Base-by-base conservation (phyloP, 2,888 invertebrate species). In the Phyllotreta cruciferae region DNA sequence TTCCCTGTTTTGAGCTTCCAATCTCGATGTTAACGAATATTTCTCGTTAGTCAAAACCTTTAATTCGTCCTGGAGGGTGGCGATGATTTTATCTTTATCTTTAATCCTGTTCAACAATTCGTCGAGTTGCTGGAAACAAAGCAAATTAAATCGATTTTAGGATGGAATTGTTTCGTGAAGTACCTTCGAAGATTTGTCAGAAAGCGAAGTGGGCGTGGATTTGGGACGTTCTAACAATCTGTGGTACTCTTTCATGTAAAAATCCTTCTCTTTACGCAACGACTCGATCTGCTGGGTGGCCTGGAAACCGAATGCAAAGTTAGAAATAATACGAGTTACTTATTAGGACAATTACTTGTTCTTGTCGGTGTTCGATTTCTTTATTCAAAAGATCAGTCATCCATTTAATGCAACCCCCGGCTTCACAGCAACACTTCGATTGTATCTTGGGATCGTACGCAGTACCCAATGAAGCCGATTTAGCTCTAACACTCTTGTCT, bases 171-270 rank as follows among this genome's bases (percentile, higher is more conserved):
- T 11, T 10, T 47, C 8, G 62, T 56, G 50, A 61, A 73, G 75
- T 75, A 81, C 81, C 58, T 75, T 76, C 62, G 81, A 77, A 7
- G 70, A 64, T 54, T 73, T 72, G 24, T 78, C 77, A 24, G 54
- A 63, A 10, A 56, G 66, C n/a, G 77, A 71, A 34, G 72, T 62
- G 4, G 52, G 60, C 37, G 60, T 44, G 66, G 76, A 80, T 58
- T 74, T 76, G 45, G 78, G 72, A 65, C 82, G 79, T 56, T 83
- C 82, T 56, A 80, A 76, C 14, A 82, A 67, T 66, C 78, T 80
- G 37, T 80, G 80, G 68, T 82, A 85, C 70, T 86, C 84, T 14
- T 80, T 79, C 76, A 80, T 81, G 66, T 83, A 85, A 74, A 82
- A 82, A 70, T 85, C 84, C 49, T 83, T 80, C 75, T 85, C 85